A percentile compares a stretch with the other conserved stretches of the same genome.
Evolutionary conservation across 2,888 invertebrate species (phyloP).

Genomic region (Macrophya annulata): DNA sequence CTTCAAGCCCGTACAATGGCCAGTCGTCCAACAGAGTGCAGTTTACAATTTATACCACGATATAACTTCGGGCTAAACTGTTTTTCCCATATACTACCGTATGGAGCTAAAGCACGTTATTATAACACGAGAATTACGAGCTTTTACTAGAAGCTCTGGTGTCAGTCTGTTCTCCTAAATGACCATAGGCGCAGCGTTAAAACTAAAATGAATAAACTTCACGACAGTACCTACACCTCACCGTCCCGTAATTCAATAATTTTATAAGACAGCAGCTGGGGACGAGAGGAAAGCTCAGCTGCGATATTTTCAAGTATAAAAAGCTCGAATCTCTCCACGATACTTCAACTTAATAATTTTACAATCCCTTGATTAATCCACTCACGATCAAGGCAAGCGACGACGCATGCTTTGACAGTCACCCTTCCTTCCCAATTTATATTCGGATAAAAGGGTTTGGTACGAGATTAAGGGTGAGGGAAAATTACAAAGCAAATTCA

Average conservation of each 20-base stretch:
- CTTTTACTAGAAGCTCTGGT: background rate
- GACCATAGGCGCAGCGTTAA: background rate
- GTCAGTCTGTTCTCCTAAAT: background rate
- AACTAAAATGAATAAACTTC: background rate
- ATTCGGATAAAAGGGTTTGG: slow-evolving; percentile 19
- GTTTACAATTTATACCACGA: background rate
- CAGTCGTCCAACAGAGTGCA: background rate
- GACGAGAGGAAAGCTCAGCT: background rate
- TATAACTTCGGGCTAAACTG: background rate
- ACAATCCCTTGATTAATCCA: slow-evolving; percentile 50
- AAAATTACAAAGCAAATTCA: background rate
- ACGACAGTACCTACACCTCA: background rate
- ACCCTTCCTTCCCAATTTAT: background rate
- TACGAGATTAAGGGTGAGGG: background rate
- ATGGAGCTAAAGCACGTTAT: background rate
- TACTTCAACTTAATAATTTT: slow-evolving; percentile 15
- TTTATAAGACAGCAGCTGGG: background rate
- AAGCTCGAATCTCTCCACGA: slow-evolving; percentile 12
- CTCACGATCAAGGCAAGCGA: slow-evolving; percentile 32
- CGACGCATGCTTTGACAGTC: slow-evolving; percentile 17
- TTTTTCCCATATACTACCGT: background rate
- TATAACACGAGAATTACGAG: background rate
- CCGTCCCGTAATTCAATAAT: background rate
- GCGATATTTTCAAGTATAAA: background rate
- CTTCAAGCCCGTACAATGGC: background rate